Base-by-base conservation (phyloP, 2,888 invertebrate genomes). In the Macrosiphum euphorbiae region DNA sequence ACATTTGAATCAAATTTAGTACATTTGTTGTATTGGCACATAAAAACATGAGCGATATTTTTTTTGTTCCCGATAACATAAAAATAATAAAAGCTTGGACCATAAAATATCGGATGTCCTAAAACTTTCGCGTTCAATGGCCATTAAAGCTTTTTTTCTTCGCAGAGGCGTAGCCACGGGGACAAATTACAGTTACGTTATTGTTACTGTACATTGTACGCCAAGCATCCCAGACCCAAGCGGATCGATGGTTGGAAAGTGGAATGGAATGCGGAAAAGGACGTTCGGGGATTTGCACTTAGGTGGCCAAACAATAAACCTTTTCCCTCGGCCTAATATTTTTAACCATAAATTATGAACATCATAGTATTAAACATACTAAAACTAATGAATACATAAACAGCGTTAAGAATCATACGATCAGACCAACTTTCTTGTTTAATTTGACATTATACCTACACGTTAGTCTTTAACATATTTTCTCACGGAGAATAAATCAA, bases 71-170 rank as follows among this genome's bases (percentile, higher is more conserved):
- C 44, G 28, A 84, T 55, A 84, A 92, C 88, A 92, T 89, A 89
- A 92, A 92, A 78, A 89, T 89, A 92, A 89, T 89, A 92, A 92
- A 92, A 58, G 84, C 58, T 84, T 28, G 84, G 84, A 89, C 58
- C 24, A 55, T 92, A 92, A 92, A 92, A 88, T 89, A 92, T 92
- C 55, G 92, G 58, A 92, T 87, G 89, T 92, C 67, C 84, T 52
- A 89, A 89, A 89, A 89, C 92, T 92, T 89, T 92, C 44, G 88
- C 78, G 92, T 92, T 78, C 92, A 88, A 92, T 88, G 92, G 92
- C 88, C 88, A 52, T 88, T 92, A 78, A 88, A 92, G 88, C 87
- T 78, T 88, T 92, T 92, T 88, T 87, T 85, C 85, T 47, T 67
- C 52, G 20, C 4, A 26, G 55, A 78, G 78, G 88, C 67, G 88